Base-by-base conservation (phyloP, 2,113 vertebrate species). In the Alouatta palliata region DNA sequence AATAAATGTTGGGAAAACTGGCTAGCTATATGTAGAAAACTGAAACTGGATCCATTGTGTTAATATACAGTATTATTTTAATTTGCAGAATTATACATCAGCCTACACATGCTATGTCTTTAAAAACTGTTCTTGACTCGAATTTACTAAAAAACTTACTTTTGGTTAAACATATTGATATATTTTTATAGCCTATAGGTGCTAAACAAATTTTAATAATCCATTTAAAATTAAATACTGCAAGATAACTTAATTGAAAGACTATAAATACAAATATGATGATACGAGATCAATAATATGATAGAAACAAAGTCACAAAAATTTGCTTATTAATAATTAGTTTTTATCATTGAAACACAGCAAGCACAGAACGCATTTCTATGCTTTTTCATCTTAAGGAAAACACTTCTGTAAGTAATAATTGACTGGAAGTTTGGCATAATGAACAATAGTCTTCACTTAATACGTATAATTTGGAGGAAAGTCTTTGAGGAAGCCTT, bases 381-480 rank as follows among this genome's bases (percentile, higher is more conserved):
- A 3, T 68, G 25, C 61, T 70, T 80, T 94, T 49, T 64, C 23
- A 23, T 16, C 11, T 4, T 58, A 19, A 87, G 40, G 32, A 91
- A 90, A 80, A 90, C 64, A 61, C 68, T 90, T 47, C 83, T 81
- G 49, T 43, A 3, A 70, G 82, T 87, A 79, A n/a, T 70, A 35
- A 19, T 85, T 91, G 8, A 43, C 87, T 64, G 14, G 45, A 1
- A 49, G 0, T 91, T 37, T 77, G 21, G 0, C 9, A 52, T 66
- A 89, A 92, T 10, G 47, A 35, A 77, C 2, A 56, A 0, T 43
- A 45, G 1, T 89, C 75, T 43, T 94, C 89, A 20, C 43, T 90
- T 68, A 58, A 25, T 27, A 90, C 68, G 82, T 94, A 75, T 0
- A 83, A 94, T 89, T 97, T 95, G 8, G 84, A 96, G 47, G 7